A percentile compares a stretch with the other conserved stretches of the same genome.
Evolutionary conservation across 2,797 vertebrate genomes (phyloP).

Genomic region (Morelia viridis): DNA sequence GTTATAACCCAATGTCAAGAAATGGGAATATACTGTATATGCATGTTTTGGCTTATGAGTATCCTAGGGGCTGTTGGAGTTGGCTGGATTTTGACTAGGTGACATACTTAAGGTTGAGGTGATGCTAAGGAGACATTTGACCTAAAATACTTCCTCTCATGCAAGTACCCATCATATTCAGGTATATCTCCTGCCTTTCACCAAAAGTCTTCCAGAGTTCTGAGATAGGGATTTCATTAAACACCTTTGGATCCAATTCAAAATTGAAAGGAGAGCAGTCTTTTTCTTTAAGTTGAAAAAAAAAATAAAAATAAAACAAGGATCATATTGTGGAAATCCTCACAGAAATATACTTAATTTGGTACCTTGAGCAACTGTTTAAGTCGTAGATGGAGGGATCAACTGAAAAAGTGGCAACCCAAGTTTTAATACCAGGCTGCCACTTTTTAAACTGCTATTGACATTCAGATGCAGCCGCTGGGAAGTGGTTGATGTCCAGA

Average conservation of each 20-base stretch:
- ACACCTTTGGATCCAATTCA: neutral
- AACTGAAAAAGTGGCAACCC: neutral
- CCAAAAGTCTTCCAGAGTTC: neutral
- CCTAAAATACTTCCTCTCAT: neutral
- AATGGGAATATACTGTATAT: neutral
- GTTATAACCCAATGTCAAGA: neutral
- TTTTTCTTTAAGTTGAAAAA: neutral
- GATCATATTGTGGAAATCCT: neutral
- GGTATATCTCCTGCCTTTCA: neutral
- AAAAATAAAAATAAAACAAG: neutral
- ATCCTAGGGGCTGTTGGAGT: neutral
- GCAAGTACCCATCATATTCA: neutral
- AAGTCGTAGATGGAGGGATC: neutral
- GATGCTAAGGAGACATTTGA: neutral
- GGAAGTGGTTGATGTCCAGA: neutral
- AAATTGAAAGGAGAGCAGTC: too few species aligned
- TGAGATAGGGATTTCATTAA: neutral
- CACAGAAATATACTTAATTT: neutral
- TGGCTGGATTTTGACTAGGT: neutral
- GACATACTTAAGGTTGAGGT: neutral
- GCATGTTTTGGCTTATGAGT: neutral
- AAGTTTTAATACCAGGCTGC: neutral
- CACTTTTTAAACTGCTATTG: neutral
- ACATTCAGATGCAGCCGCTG: too few species aligned
- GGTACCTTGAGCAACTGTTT: neutral